Conservation (phyloP, 2,797 vertebrate species). For the Choloepus didactylus region DNA sequence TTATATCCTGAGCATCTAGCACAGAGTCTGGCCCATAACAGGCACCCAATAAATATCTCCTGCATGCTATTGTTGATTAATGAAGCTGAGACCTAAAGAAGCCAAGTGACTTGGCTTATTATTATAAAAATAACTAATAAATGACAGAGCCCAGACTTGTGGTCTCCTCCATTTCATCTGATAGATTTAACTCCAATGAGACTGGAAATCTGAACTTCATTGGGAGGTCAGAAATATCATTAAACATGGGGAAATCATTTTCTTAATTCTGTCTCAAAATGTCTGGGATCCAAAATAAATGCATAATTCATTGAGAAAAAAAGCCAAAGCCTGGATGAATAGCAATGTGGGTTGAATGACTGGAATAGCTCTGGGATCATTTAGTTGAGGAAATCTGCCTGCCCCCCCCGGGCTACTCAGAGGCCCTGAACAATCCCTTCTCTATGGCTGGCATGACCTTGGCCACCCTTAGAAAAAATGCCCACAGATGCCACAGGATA, state of each 20-base stretch:
- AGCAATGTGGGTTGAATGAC: neutral
- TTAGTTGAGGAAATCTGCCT: constrained; percentile 5
- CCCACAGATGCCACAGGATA: neutral
- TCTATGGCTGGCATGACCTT: neutral
- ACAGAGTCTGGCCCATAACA: constrained; percentile 5
- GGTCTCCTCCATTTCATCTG: constrained; percentile 67
- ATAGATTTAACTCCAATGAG: constrained; percentile 65
- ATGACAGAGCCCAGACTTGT: constrained; percentile 75
- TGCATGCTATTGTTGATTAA: constrained; percentile 67
- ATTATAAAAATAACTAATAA: constrained; percentile 76
- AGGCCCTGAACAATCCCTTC: neutral
- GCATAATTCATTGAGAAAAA: constrained; percentile 63
- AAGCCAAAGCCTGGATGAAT: neutral
- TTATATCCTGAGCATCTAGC: constrained; percentile 3
- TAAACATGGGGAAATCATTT: constrained; percentile 63
- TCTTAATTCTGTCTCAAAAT: constrained; percentile 57
- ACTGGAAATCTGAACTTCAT: constrained; percentile 52
- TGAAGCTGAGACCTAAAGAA: constrained; percentile 54
- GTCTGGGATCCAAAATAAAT: constrained; percentile 62
- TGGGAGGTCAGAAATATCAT: constrained; percentile 71
- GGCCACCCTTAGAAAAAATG: neutral
- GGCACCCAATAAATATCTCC: constrained; percentile 56
- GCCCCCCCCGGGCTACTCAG: neutral
- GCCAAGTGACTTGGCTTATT: constrained; percentile 54
- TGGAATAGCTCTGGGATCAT: neutral